These are phyloP conservation scores for Bombyx huttoni DNA, from an alignment of 2,888 invertebrate species.

Conservation along the genomic window DNA sequence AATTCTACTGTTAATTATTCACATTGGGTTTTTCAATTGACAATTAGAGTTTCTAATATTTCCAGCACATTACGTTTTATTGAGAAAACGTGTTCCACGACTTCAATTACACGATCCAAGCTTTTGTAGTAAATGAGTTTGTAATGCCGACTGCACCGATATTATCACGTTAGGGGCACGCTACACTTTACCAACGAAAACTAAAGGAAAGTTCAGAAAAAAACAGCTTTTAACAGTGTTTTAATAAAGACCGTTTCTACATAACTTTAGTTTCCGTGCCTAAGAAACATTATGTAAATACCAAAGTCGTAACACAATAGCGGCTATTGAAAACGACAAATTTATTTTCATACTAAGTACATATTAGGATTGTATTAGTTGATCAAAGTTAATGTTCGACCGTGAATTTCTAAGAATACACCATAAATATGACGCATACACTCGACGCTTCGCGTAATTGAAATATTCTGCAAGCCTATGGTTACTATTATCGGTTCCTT, in stretches of 20 bases:
- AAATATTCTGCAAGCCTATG: too few relatives aligned
- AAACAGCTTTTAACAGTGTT: neutral
- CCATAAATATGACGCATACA: too few relatives aligned
- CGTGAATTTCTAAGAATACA: neutral
- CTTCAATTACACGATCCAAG: neutral
- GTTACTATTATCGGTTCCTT: too few relatives aligned
- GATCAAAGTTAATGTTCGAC: too few relatives aligned
- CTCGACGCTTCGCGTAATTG: too few relatives aligned
- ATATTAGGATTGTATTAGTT: neutral
- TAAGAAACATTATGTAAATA: neutral
- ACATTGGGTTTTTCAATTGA: neutral
- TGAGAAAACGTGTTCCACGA: neutral
- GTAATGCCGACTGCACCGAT: constrained; percentile 33
- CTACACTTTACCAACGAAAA: constrained; percentile 13
- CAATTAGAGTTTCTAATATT: neutral
- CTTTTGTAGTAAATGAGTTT: constrained; percentile 36
- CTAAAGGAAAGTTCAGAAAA: neutral
- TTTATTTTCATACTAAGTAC: neutral
- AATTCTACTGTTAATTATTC: neutral
- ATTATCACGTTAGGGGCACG: constrained; percentile 36
- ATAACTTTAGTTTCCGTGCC: neutral
- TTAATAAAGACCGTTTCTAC: neutral
- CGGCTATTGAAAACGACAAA: neutral
- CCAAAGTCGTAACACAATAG: neutral
- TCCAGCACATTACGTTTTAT: neutral